Evolutionary conservation across 1,140 invertebrate genomes (phyloP).

Genomic region (Kradibia gibbosae): DNA sequence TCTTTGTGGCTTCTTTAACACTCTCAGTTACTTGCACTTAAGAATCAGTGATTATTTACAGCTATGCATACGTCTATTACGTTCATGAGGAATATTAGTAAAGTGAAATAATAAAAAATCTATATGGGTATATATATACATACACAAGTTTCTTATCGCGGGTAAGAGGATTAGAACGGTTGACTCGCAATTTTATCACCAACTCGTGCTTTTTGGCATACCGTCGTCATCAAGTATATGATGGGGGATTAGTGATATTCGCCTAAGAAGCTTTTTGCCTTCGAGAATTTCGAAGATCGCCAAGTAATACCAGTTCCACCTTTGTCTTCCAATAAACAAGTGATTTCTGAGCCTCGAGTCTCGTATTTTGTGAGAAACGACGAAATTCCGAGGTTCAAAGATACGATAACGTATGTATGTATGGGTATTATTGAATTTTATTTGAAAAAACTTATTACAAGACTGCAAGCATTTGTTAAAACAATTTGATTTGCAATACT

Average conservation of each 20-base stretch:
- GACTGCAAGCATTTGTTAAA: neutral
- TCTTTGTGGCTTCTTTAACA: neutral
- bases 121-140: too few relatives aligned
- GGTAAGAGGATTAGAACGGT: conserved; percentile 62
- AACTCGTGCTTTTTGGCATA: neutral
- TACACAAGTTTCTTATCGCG: conserved; percentile 25
- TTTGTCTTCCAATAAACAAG: neutral
- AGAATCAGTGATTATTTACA: too few relatives aligned
- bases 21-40: too few relatives aligned
- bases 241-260: neutral
- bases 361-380: neutral
- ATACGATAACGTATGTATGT: neutral
- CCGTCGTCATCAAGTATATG: neutral
- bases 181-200: conserved; percentile 57
- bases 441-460: neutral
- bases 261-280: neutral
- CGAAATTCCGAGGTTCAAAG: neutral
- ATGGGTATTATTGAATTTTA: neutral
- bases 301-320: neutral
- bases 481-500: neutral
- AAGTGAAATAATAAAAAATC: too few relatives aligned
- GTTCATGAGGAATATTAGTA: neutral
- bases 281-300: conserved; percentile 1
- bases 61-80: neutral
- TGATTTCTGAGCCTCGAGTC: neutral